phyloP scores from a whole-genome alignment of 2,113 vertebrate species.

The Pelmatolapia mariae region DNA sequence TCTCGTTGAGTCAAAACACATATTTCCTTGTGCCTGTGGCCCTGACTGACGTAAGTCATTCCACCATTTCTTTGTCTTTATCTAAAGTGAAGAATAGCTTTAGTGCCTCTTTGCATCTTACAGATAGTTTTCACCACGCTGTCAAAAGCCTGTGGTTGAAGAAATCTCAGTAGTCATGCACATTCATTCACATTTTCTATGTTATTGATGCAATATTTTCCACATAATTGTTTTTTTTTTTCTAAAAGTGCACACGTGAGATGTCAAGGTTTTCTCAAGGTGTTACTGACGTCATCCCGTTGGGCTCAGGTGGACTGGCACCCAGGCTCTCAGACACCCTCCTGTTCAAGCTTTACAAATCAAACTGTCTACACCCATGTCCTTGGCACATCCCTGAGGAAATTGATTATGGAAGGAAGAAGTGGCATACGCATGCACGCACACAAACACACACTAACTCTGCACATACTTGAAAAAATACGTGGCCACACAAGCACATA shows the following conservation, averaged over 20 bases:
- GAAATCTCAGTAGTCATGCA: not conserved
- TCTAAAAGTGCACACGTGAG: not conserved
- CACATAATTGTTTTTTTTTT: not conserved
- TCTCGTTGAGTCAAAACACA: not conserved
- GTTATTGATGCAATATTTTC: not conserved
- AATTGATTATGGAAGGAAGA: slow-evolving; percentile 15
- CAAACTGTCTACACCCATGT: slow-evolving; percentile 20
- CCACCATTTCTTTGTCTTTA: not conserved
- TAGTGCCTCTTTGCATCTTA: not conserved
- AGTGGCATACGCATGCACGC: not conserved
- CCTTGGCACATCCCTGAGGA: slow-evolving; percentile 25
- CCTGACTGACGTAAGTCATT: not conserved
- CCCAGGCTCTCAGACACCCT: not conserved
- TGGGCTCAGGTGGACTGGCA: slow-evolving; percentile 5
- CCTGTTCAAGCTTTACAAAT: slow-evolving; percentile 25
- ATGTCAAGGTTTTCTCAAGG: not conserved
- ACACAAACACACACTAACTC: not conserved
- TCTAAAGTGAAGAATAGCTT: not conserved
- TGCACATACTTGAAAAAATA: not conserved
- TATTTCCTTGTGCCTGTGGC: not conserved
- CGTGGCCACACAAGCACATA: not conserved
- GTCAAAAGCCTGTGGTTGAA: not conserved
- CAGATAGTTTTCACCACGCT: not conserved
- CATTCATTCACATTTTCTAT: not conserved
- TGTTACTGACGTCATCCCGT: not conserved